phyloP scores from a whole-genome alignment of 2,113 vertebrate genomes.

The Mastomys coucha region DNA sequence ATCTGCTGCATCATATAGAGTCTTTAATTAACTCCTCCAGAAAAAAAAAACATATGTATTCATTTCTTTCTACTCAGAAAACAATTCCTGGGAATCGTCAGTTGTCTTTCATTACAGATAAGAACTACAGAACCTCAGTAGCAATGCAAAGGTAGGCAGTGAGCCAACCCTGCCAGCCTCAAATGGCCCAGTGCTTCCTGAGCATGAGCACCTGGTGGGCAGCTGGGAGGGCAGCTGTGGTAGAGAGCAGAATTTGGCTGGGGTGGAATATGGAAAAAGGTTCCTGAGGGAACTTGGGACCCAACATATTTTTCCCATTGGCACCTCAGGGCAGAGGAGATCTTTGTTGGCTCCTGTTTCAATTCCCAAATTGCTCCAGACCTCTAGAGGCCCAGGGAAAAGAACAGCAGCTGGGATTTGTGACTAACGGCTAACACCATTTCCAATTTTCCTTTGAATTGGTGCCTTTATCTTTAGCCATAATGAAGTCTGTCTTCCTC shows the following conservation, averaged over 20 bases:
- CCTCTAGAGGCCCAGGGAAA: background rate
- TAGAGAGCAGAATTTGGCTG: background rate
- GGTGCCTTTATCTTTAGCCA: background rate
- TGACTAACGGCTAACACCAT: background rate
- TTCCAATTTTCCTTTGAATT: background rate
- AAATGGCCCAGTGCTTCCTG: background rate
- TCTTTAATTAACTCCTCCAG: conserved; percentile 4
- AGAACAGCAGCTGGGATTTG: no score
- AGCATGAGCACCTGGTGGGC: background rate
- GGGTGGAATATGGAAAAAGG: background rate
- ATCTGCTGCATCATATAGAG: background rate
- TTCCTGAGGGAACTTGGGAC: background rate
- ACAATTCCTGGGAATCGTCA: background rate
- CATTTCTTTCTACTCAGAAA: background rate
- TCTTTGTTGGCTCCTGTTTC: background rate
- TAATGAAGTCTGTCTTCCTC: background rate
- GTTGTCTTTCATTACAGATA: background rate
- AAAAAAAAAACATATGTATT: background rate
- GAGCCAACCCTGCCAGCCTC: background rate
- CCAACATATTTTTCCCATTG: background rate
- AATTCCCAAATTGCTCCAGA: background rate
- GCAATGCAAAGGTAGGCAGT: background rate
- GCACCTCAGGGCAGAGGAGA: background rate
- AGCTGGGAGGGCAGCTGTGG: background rate
- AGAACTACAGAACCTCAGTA: background rate